These are phyloP conservation scores for Procambarus clarkii DNA, from an alignment of 1,140 invertebrate species.

Conservation along the genomic window DNA sequence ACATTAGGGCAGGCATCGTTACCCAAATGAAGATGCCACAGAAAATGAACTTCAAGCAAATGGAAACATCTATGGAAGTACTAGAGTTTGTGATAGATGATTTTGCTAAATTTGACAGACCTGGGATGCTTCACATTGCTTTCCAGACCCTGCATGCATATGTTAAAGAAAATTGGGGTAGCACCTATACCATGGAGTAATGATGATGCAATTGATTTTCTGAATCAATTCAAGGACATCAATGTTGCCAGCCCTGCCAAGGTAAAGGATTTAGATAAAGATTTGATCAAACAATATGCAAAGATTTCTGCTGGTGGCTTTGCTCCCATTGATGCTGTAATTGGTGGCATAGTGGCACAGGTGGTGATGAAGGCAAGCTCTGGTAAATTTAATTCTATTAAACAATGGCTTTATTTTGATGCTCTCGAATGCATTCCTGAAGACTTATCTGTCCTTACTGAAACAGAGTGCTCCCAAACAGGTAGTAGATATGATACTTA, in stretches of 20 bases:
- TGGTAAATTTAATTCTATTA: conserved; percentile 96
- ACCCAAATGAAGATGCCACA: conserved; percentile 98
- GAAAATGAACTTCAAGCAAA: conserved; percentile 86
- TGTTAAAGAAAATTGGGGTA: conserved; percentile 78
- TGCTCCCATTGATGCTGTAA: conserved; percentile 93
- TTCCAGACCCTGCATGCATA: conserved; percentile 89
- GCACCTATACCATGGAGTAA: conserved; percentile 87
- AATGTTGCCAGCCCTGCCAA: conserved; percentile 78
- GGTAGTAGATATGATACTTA: conserved; percentile 88
- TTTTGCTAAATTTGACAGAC: background rate
- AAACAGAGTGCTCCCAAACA: conserved; percentile 84
- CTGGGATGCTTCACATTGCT: conserved; percentile 90
- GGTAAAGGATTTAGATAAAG: conserved; percentile 78
- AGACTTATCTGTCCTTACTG: conserved; percentile 78
- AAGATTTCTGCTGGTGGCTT: conserved; percentile 88
- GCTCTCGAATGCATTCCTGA: conserved; percentile 95
- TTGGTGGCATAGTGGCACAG: conserved; percentile 82
- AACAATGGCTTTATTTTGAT: conserved; percentile 97
- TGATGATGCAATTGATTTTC: conserved; percentile 86
- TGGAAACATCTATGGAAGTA: conserved; percentile 84
- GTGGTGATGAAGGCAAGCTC: conserved; percentile 96
- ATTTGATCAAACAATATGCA: conserved; percentile 84
- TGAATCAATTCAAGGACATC: conserved; percentile 82
- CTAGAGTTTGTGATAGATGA: conserved; percentile 80
- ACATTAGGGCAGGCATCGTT: conserved; percentile 87